phyloP scores from a whole-genome alignment of 1,140 invertebrate species.

The Drosophila lacertosa region DNA sequence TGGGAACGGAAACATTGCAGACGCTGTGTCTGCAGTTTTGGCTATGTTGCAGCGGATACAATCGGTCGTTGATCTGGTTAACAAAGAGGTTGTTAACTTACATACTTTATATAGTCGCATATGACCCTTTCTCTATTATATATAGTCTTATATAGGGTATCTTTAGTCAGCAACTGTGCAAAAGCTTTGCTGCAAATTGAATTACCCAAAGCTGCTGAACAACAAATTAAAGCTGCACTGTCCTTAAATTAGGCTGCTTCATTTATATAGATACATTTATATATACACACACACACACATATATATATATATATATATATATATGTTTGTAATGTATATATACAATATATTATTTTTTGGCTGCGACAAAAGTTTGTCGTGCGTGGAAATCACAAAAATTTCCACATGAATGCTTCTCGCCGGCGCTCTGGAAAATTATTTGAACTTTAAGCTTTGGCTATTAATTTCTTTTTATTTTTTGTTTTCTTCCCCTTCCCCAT shows the following conservation, averaged over 20 bases:
- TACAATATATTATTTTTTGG: constrained; percentile 14
- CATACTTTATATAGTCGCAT: no score
- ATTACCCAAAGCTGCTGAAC: constrained; percentile 7
- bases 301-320: neutral
- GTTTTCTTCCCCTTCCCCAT: no score
- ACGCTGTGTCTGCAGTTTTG: no score
- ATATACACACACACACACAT: neutral
- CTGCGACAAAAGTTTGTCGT: constrained; percentile 50
- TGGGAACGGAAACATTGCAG: no score
- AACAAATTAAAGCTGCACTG: constrained; percentile 5
- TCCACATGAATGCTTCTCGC: constrained; percentile 50
- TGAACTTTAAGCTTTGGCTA: constrained; percentile 42
- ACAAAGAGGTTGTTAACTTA: no score
- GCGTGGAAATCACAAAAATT: constrained; percentile 54
- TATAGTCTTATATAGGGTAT: no score
- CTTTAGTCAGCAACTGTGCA: neutral
- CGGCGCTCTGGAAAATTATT: constrained; percentile 25
- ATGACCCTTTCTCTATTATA: no score
- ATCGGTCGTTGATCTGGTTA: no score
- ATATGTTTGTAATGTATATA: neutral
- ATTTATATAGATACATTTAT: neutral
- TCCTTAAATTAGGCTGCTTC: neutral
- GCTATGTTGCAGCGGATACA: no score
- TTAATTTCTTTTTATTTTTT: constrained; percentile 20
- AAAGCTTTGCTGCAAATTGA: constrained; percentile 28